A percentile compares a stretch with the other conserved stretches of the same genome.
These are phyloP conservation scores for Phycodurus eques DNA, from an alignment of 2,113 vertebrate species.

Conservation along the genomic window DNA sequence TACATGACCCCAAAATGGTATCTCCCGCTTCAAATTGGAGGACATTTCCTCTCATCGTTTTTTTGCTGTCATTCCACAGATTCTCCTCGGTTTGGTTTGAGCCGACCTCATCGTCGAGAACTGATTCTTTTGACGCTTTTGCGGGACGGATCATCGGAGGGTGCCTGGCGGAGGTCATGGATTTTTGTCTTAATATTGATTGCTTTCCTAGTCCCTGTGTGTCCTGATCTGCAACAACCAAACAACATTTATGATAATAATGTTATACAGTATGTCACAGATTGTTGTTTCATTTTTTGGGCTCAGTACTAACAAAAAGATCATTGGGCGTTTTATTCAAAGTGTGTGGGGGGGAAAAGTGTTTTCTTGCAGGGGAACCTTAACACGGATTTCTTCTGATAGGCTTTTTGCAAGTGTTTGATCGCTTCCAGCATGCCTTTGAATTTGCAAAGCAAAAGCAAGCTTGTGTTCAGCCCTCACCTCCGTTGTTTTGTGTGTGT, in stretches of 20 bases:
- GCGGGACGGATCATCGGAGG: too few relatives aligned
- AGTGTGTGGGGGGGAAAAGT: neutral
- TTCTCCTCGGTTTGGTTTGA: too few relatives aligned
- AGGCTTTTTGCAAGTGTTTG: slow-evolving; percentile 6
- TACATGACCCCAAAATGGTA: neutral
- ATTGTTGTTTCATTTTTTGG: neutral
- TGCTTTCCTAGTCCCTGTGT: too few relatives aligned
- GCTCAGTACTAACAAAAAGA: neutral
- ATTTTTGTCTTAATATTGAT: too few relatives aligned
- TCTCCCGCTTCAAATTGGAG: neutral
- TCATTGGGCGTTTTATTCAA: neutral
- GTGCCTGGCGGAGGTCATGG: too few relatives aligned
- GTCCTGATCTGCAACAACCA: neutral
- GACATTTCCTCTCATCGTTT: too few relatives aligned
- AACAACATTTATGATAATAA: neutral
- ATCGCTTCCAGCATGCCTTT: neutral
- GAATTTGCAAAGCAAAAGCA: slow-evolving; percentile 3
- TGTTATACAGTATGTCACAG: neutral
- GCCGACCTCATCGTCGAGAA: too few relatives aligned
- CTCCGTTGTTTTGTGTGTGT: slow-evolving; percentile 5
- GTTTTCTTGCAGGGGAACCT: neutral
- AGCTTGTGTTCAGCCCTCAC: neutral
- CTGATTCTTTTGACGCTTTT: too few relatives aligned
- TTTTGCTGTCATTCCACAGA: too few relatives aligned
- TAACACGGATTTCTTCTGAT: slow-evolving; percentile 10